Base-by-base conservation (phyloP, 2,797 vertebrate species). In the Lophotriccus pileatus region DNA sequence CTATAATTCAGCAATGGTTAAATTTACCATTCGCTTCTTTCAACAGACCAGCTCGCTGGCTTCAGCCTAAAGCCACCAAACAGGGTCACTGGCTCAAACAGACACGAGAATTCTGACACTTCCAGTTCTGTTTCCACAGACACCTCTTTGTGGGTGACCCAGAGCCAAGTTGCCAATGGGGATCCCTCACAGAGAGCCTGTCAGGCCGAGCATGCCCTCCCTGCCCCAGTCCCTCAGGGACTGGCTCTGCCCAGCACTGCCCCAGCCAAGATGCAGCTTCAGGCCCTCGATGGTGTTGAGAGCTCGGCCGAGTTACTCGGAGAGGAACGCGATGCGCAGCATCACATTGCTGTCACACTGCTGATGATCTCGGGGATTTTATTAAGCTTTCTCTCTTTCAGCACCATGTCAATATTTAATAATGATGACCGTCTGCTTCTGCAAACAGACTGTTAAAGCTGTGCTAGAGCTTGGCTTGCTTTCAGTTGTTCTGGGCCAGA, bases 321-420 rank as follows among this genome's bases (percentile, higher is more conserved):
- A 53, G 77, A 72, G n/a, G 62, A 89, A 83, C 1, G 13, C 0
- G 1, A 52, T 11, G 60, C 49, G 3, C 28, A 47, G 39, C 30
- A 34, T 36, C 39, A 47, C 43, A 14, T 5, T 47, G 50, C 56
- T 81, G 8, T 32, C 79, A 39, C 41, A 4, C 53, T 77, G 73
- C 56, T 88, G 69, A 79, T 46, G 36, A 75, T 37, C 64, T 34
- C 0, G 0, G 60, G 27, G 66, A 84, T 87, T 66, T 91, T 75
- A 84, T 59, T 60, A 17, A 46, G 39, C 43, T 59, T 88, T 63
- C 55, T 44, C 50, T 91, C 73, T 85, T 92, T 86, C 92, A 89
- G 77, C 84, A 93, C 34, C 73, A 73, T 3, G 11, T 75, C 79
- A 91, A 46, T 73, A 89, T 87, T 96, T 84, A 70, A 47, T 21